A percentile compares a stretch with the other conserved stretches of the same genome.
phyloP scores from a whole-genome alignment of 1,140 invertebrate species.

The Bombus turneri region DNA sequence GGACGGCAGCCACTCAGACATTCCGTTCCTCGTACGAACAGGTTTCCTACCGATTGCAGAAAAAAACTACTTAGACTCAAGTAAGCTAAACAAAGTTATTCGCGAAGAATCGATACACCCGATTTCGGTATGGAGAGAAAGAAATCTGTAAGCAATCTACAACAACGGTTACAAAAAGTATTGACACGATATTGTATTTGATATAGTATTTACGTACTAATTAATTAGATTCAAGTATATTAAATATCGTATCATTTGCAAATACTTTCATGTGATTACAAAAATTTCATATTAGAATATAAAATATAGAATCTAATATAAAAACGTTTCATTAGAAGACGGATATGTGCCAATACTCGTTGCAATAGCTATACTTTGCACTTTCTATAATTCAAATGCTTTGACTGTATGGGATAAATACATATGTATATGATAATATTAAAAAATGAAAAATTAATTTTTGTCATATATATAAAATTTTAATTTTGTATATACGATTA shows the following conservation, averaged over 20 bases:
- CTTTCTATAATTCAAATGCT: background rate
- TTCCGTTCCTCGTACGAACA: conserved; percentile 66
- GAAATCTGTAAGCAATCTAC: background rate
- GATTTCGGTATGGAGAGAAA: conserved; percentile 20
- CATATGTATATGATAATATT: too few relatives aligned
- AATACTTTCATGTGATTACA: background rate
- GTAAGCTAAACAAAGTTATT: conserved; percentile 66
- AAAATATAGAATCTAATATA: background rate
- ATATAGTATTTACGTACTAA: background rate
- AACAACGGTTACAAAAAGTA: background rate
- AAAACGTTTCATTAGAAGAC: background rate
- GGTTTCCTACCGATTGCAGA: conserved; percentile 66
- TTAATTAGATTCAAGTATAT: background rate
- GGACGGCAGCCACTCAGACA: conserved; percentile 65
- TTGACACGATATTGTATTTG: background rate
- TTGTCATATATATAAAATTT: too few relatives aligned
- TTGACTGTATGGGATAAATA: background rate
- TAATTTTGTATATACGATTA: background rate
- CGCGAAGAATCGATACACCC: conserved; percentile 49
- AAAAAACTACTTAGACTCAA: conserved; percentile 48
- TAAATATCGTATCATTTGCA: background rate
- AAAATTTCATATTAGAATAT: background rate
- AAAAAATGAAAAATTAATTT: too few relatives aligned
- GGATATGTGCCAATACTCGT: background rate
- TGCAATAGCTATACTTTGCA: background rate